Evolutionary conservation across 2,888 invertebrate genomes (phyloP), one percentile per base, ranked within the genome.

Genomic region (Nycteola revayana): DNA sequence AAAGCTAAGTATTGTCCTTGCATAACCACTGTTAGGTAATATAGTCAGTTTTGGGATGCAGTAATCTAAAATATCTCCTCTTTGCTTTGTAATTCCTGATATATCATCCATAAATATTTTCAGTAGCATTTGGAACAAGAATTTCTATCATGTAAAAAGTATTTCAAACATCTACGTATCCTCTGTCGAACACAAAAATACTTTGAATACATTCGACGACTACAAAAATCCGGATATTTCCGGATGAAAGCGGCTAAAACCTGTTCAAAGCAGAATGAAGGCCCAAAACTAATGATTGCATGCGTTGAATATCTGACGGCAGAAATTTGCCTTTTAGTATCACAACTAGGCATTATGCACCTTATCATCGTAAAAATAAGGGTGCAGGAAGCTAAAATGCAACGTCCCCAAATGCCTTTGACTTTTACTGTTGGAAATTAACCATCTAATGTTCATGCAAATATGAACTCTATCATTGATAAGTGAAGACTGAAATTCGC

Each of bases 351-450:
- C 6, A 39, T 33, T 40, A 18, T 30, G 9, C 10, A 40, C 40
- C 36, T 40, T 53, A 43, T 20, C 6, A 0, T 1, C 3, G 3
- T 27, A 17, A 9, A 3, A 30, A 40, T 47, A 49, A 38, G 32
- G 36, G 10, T 42, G 29, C 29, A 29, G 29, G 14, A 29, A 36
- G 32, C 26, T 35, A 52, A 40, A 52, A 43, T 42, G 40, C 46
- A 42, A 45, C 40, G 28, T 43, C 21, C 38, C 55, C 52, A 64
- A 61, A 64, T 66, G 66, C 63, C 57, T 72, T 61, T 72, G 75
- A 73, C 75, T 72, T 69, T 60, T 53, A 57, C 64, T 53, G 60
- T 42, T 63, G 54, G 58, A 68, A 69, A 66, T 46, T 38, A 39
- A 53, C 32, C 10, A 23, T 28, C 25, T 6, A 3, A 21, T 29